Percentiles rank a stretch among this genome's conserved stretches.
Conservation (phyloP, 2,797 vertebrate genomes). For the Distichodus sexfasciatus region DNA sequence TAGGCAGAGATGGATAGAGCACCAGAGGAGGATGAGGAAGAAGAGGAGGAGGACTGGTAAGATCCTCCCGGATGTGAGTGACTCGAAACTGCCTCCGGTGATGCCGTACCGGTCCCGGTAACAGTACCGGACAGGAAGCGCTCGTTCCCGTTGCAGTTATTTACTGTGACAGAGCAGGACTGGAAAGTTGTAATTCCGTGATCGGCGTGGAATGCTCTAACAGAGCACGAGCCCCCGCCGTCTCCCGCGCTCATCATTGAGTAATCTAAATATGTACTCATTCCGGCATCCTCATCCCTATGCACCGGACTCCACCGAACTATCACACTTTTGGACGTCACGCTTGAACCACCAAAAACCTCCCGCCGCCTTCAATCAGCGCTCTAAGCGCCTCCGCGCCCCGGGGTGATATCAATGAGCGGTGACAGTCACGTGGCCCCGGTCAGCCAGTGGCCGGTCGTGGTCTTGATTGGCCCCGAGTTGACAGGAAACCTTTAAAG, state of each 20-base stretch:
- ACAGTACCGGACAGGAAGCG: conserved; percentile 86
- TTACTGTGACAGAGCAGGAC: conserved; percentile 88
- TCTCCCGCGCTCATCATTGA: conserved; percentile 83
- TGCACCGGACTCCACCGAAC: too few species aligned
- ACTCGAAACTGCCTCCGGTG: conserved; percentile 74
- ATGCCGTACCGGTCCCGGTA: too few species aligned
- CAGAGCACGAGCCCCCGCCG: conserved; percentile 86
- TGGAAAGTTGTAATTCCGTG: conserved; percentile 95
- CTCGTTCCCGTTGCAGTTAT: conserved; percentile 86
- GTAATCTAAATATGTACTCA: conserved; percentile 97
- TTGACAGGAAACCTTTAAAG: conserved; percentile 89
- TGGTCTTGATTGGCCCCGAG: conserved; percentile 72
- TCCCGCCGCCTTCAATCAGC: conserved; percentile 73
- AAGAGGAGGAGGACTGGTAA: conserved; percentile 82
- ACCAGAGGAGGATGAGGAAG: too few species aligned
- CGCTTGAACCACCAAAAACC: conserved; percentile 88
- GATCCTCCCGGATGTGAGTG: conserved; percentile 79
- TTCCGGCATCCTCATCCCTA: conserved; percentile 88
- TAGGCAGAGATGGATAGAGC: conserved; percentile 86
- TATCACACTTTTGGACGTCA: conserved; percentile 59
- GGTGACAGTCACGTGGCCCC: conserved; percentile 79
- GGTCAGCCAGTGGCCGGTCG: conserved; percentile 84
- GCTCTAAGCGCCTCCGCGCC: conserved; percentile 30
- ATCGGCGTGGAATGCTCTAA: conserved; percentile 87
- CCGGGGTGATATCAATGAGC: conserved; percentile 89